Evolutionary conservation across 2,888 invertebrate genomes (phyloP), one percentile per base, ranked within the genome.

Genomic region (Stegophylla sp.): DNA sequence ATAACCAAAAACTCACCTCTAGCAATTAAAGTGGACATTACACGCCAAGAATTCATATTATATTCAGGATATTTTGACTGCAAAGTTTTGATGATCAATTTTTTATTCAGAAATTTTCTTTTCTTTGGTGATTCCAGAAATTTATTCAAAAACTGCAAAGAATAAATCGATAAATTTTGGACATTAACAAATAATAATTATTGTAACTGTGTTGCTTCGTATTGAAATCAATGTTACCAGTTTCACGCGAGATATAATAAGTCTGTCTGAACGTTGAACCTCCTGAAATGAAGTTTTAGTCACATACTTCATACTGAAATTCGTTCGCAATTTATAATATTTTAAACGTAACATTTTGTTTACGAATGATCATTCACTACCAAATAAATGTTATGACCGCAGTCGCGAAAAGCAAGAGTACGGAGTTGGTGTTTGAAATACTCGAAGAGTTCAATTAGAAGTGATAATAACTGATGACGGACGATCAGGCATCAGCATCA

Each of bases 81-180:
- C 75, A 95, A 89, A 84, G 91, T 90, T 86, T 92, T 92, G 84
- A 94, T 92, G 93, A 95, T 94, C 85, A 91, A 91, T 86, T 92
- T 91, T 82, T 94, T 92, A 89, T 95, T 93, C 83, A 95, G 90
- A 53, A 81, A 74, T 17, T n/a, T 56, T 12, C 43, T n/a, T 56
- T 69, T 53, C 20, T 5, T 59, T 7, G 67, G 5, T 0, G 67
- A 20, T 45, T 17, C 59, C 43, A 77, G 1, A 10, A 45, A 59
- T 1, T 13, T 20, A 5, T 77, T 69, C 59, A 77, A 59, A 59
- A 41, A 77, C 77, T 77, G 23, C 7, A 69, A 77, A 10, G 48
- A n/a, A 63, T 13, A 15, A 59, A 48, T 48, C 13, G n/a, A 23
- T 59, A n/a, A 4, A 26, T 3, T 56, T 23, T 9, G 10, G 7